Conservation (phyloP, 2,888 invertebrate genomes). For the Beris morrisii region DNA sequence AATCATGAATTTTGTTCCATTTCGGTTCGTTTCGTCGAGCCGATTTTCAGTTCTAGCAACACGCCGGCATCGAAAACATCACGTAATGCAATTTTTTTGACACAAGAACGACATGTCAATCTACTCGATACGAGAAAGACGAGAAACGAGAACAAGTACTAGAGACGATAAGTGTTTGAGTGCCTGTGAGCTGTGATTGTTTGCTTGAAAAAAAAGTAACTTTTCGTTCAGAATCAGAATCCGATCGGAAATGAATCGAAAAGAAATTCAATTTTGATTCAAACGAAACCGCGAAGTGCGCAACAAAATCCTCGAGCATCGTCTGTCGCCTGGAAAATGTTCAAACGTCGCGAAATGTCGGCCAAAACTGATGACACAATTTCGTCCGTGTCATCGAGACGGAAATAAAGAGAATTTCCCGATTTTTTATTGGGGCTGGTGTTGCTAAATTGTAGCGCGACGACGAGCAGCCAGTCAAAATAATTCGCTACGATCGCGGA, state of each 20-base stretch:
- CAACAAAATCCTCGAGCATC: background rate
- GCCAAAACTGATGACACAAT: conserved; percentile 24
- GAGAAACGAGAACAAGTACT: background rate
- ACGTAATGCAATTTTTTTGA: conserved; percentile 15
- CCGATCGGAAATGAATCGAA: conserved; percentile 6
- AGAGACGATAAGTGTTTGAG: background rate
- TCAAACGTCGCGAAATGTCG: conserved; percentile 16
- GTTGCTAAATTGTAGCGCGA: too few species aligned
- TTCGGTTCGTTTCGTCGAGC: too few species aligned
- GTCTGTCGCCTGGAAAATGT: conserved; percentile 1
- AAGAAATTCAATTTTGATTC: background rate
- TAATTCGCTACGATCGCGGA: too few species aligned
- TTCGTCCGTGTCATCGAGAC: conserved; percentile 25
- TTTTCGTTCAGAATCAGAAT: too few species aligned
- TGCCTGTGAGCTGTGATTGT: conserved; percentile 25
- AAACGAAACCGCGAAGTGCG: background rate
- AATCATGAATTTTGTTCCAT: background rate
- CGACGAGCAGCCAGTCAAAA: too few species aligned
- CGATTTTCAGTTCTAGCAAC: too few species aligned
- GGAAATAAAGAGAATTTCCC: conserved; percentile 15
- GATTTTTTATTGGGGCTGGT: too few species aligned
- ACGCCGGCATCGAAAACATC: background rate
- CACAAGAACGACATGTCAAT: conserved; percentile 17
- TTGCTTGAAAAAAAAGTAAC: background rate
- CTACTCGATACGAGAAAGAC: too few species aligned